These are phyloP conservation scores for Rhorus exstirpatorius DNA, from an alignment of 2,888 invertebrate genomes.

Conservation along the genomic window DNA sequence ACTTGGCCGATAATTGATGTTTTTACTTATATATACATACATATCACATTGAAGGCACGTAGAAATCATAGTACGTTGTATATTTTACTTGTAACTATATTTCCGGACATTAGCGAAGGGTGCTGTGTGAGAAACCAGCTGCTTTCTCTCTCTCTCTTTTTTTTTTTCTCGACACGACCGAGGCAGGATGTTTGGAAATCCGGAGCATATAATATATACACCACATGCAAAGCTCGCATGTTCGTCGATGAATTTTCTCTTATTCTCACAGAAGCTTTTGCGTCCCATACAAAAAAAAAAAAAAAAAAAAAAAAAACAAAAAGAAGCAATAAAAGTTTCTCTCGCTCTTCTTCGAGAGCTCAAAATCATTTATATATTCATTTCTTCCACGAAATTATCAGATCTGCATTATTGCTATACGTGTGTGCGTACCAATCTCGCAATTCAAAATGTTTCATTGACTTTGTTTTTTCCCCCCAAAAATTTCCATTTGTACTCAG, in stretches of 20 bases:
- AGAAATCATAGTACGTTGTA: constrained; percentile 38
- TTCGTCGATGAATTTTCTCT: constrained; percentile 23
- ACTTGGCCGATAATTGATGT: too few relatives aligned
- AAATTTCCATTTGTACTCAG: constrained; percentile 5
- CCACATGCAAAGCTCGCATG: constrained; percentile 2
- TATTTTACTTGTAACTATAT: constrained; percentile 59
- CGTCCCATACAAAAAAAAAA: neutral
- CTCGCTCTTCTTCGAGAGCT: constrained; percentile 2
- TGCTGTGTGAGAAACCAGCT: constrained; percentile 45
- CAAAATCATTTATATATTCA: constrained; percentile 31
- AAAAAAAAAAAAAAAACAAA: neutral
- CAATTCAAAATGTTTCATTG: constrained; percentile 7
- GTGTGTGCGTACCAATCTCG: neutral
- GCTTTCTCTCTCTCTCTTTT: constrained; percentile 18
- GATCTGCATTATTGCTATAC: neutral
- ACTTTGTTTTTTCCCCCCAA: neutral
- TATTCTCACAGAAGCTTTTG: neutral
- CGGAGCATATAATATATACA: neutral
- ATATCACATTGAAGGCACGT: neutral
- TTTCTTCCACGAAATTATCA: constrained; percentile 25
- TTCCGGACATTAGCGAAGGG: constrained; percentile 42
- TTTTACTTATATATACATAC: too few relatives aligned
- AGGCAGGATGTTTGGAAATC: constrained; percentile 54
- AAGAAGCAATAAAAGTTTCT: constrained; percentile 1
- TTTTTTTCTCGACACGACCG: too few relatives aligned